Base-by-base conservation (phyloP, 2,113 vertebrate species). In the Fregetta grallaria region DNA sequence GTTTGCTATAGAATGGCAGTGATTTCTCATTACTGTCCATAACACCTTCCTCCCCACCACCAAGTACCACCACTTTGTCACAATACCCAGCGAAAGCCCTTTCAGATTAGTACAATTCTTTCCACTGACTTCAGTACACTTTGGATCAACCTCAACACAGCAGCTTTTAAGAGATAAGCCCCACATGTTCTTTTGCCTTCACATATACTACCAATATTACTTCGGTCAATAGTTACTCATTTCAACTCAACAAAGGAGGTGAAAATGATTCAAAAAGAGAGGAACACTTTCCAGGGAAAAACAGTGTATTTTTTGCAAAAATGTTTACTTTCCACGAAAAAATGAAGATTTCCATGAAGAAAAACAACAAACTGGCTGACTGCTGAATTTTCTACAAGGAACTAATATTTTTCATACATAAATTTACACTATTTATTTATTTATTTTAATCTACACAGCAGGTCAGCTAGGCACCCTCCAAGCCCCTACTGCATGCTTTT, bases 1-100 rank as follows among this genome's bases (percentile, higher is more conserved):
- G 34, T 58, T 82, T 91, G 27, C 26, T 70, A 49, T 4, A 25
- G 30, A 76, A 89, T 6, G 10, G 13, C 13, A 52, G 16, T 15
- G 27, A 50, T 53, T 80, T 82, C 65, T 73, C 34, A 34, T 62
- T 61, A 40, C 11, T 72, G 20, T 47, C 49, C 61, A 4, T 38
- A 65, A 68, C 0, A 0, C 9, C 40, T 63, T 72, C 23, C 15
- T 68, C 47, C 30, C 7, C 53, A 42, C 26, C 38, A 58, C 7
- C 36, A 84, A 77, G 30, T n/a, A 44, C 8, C 38, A 92, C 17
- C 59, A 83, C 30, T 80, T 70, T 36, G 40, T 52, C 63, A 30
- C 25, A 27, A 6, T 21, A 92, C 11, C 12, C 25, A 30, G 29
- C 8, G 9, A 92, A 91, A 62, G 16, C 25, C 55, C 44, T 71